These are phyloP conservation scores for Nyctibius bracteatus DNA, from an alignment of 2,113 vertebrate genomes.

Conservation along the genomic window DNA sequence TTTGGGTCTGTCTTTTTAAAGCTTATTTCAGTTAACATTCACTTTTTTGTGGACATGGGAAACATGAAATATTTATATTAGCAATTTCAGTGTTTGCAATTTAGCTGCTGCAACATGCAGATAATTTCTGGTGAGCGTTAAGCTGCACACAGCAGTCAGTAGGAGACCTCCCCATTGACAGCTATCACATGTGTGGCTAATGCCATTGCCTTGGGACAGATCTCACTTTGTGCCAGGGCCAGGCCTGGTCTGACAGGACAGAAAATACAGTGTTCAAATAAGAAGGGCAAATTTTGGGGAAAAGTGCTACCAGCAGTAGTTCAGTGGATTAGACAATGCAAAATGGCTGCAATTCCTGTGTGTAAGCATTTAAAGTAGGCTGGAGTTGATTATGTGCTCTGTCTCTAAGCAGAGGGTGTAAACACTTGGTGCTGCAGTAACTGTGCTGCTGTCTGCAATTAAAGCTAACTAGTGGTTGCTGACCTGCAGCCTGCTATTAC, in stretches of 20 bases:
- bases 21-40: background rate
- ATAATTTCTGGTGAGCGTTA: accelerated
- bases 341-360: background rate
- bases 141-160: background rate
- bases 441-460: background rate
- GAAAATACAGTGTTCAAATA: background rate
- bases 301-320: background rate
- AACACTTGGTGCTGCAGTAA: background rate
- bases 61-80: background rate
- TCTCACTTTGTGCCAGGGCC: background rate
- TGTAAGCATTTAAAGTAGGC: background rate
- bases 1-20: constrained; percentile 10
- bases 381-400: background rate
- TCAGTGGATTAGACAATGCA: background rate
- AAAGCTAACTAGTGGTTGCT: background rate
- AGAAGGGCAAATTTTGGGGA: background rate
- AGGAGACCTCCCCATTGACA: background rate
- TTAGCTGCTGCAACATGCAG: background rate
- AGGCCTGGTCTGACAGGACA: background rate
- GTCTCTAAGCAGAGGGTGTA: background rate
- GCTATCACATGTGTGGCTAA: background rate
- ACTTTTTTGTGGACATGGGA: background rate
- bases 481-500: background rate
- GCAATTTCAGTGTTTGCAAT: background rate
- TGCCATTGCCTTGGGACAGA: background rate